Evolutionary conservation across 2,797 vertebrate genomes (phyloP).

Genomic region (Tokudaia tokunoshimensis): DNA sequence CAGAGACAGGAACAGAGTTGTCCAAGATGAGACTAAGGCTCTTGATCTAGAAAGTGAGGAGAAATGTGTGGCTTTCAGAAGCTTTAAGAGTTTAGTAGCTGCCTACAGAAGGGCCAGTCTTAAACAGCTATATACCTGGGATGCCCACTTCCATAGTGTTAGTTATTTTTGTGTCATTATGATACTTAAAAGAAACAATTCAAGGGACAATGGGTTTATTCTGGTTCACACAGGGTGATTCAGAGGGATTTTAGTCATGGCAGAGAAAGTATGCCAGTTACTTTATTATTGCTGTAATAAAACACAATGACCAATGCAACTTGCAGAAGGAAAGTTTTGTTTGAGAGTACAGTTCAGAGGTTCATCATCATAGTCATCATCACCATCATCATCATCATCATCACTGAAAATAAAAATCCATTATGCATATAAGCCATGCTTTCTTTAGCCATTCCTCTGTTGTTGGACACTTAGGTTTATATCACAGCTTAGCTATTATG

Average conservation of each 20-base stretch:
- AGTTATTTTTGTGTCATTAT: background rate
- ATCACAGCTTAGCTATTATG: background rate
- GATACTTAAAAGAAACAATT: background rate
- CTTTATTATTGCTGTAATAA: background rate
- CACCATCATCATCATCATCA: background rate
- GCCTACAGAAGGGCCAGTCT: background rate
- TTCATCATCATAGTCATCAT: background rate
- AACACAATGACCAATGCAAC: background rate
- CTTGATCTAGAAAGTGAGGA: background rate
- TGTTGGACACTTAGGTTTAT: background rate
- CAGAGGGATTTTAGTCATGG: background rate
- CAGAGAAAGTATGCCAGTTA: background rate
- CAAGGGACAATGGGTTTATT: background rate
- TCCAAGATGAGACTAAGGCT: background rate
- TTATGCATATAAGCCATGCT: background rate
- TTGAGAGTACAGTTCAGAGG: background rate
- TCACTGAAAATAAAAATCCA: background rate
- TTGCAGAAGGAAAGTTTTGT: background rate
- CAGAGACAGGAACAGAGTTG: background rate
- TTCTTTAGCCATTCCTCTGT: background rate
- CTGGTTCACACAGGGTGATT: background rate
- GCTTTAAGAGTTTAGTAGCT: background rate
- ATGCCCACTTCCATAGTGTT: background rate
- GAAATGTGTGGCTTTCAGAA: background rate
- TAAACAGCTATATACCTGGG: rapidly evolving